phyloP scores from a whole-genome alignment of 2,113 vertebrate genomes.

The Strix aluco region DNA sequence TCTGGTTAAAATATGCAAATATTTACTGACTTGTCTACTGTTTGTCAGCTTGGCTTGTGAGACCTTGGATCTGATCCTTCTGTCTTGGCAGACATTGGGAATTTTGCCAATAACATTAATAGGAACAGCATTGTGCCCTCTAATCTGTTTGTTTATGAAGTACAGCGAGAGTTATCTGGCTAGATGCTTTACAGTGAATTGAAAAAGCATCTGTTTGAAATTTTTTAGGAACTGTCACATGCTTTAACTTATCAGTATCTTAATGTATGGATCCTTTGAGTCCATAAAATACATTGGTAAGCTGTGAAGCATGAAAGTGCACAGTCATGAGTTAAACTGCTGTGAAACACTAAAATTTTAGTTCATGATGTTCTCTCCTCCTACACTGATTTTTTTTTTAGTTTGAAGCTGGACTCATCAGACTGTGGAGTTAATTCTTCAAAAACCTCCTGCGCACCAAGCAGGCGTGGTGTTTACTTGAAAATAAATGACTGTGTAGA shows the following conservation, averaged over 20 bases:
- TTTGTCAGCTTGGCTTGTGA: conserved; percentile 62
- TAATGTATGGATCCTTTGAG: conserved; percentile 18
- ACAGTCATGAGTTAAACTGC: conserved; percentile 24
- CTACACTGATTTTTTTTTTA: conserved; percentile 38
- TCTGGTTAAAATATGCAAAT: conserved; percentile 70
- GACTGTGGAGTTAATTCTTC: conserved; percentile 55
- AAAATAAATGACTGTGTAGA: neutral
- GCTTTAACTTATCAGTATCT: conserved; percentile 4
- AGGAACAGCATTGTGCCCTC: conserved; percentile 65
- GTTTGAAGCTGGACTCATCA: conserved; percentile 53
- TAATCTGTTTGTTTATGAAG: conserved; percentile 71
- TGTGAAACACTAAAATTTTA: neutral
- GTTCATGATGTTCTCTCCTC: conserved; percentile 31
- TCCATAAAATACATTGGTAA: neutral
- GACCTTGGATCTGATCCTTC: conserved; percentile 68
- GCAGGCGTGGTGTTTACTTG: conserved; percentile 22
- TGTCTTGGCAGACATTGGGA: conserved; percentile 69
- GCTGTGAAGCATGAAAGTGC: neutral
- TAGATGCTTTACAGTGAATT: conserved; percentile 56
- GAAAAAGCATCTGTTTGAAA: conserved; percentile 56
- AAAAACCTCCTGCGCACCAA: conserved; percentile 41
- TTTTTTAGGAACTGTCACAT: conserved; percentile 23
- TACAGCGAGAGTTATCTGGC: conserved; percentile 56
- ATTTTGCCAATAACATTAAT: conserved; percentile 67
- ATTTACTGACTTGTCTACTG: conserved; percentile 71